phyloP scores from a whole-genome alignment of 2,113 vertebrate genomes.

The Oceanodroma tethys region DNA sequence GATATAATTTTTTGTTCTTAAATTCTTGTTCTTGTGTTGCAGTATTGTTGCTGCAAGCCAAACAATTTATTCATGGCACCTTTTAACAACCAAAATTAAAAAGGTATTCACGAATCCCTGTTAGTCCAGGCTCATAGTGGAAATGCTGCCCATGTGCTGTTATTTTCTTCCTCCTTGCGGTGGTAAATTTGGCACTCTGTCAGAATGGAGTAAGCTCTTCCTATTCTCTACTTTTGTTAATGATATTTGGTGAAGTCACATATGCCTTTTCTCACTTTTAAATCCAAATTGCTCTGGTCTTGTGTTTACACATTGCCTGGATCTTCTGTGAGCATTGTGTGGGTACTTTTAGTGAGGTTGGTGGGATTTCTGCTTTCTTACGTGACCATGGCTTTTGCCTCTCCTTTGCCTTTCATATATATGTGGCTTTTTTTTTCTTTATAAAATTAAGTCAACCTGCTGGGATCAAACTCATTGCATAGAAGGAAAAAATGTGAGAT shows the following conservation, averaged over 20 bases:
- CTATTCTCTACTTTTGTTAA: background rate
- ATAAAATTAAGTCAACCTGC: conserved; percentile 2
- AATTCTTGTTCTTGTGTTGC: background rate
- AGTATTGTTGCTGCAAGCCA: background rate
- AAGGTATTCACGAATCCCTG: background rate
- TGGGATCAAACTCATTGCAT: conserved; percentile 37
- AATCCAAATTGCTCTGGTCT: background rate
- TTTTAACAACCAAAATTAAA: background rate
- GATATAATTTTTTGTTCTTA: background rate
- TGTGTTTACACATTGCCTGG: background rate
- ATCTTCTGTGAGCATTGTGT: background rate
- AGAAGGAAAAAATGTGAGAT: conserved; percentile 34
- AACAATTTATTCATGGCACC: background rate
- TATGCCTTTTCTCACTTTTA: background rate
- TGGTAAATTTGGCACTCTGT: background rate
- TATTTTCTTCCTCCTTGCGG: background rate
- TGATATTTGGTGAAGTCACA: background rate
- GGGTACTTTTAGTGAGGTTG: background rate
- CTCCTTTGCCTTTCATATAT: background rate
- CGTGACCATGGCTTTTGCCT: background rate
- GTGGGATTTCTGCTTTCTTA: background rate
- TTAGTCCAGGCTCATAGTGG: background rate
- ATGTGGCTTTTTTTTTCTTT: background rate
- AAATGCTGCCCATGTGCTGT: background rate
- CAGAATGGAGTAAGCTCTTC: background rate